Conservation (phyloP, 1,140 invertebrate species). For the Procambarus virginalis region DNA sequence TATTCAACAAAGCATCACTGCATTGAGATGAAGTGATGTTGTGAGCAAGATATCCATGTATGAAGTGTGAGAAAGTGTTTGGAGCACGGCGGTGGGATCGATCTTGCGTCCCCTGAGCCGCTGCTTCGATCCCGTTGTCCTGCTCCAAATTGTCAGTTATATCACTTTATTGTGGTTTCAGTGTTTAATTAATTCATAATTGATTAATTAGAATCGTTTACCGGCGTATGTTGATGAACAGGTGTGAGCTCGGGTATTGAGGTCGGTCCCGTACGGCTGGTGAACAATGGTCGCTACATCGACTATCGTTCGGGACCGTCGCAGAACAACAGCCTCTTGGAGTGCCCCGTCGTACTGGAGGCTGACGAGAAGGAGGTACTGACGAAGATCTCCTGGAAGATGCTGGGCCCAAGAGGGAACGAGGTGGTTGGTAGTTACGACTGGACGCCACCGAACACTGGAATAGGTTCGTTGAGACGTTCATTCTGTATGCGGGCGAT, state of each 20-base stretch:
- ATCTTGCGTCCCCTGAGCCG: too few species aligned
- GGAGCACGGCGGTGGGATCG: too few species aligned
- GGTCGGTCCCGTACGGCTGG: constrained; percentile 26
- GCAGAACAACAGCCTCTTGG: constrained; percentile 35
- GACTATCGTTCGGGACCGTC: constrained; percentile 6
- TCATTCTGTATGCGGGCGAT: too few species aligned
- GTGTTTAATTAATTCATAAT: too few species aligned
- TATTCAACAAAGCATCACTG: too few species aligned
- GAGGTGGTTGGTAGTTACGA: background rate
- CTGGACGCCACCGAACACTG: background rate
- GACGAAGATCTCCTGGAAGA: background rate
- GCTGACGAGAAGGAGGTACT: background rate
- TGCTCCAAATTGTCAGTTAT: too few species aligned
- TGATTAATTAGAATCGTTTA: too few species aligned
- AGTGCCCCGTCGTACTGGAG: background rate
- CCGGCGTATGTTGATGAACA: background rate
- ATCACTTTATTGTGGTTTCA: too few species aligned
- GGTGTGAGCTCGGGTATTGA: background rate
- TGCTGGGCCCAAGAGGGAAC: background rate
- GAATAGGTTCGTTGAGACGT: background rate
- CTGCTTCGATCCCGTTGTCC: too few species aligned
- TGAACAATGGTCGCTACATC: constrained; percentile 26
- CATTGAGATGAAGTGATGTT: too few species aligned
- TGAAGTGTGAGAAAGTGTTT: too few species aligned
- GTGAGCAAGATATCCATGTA: too few species aligned